Conservation (phyloP, 2,888 invertebrate species). For the Polymixis flavicincta region DNA sequence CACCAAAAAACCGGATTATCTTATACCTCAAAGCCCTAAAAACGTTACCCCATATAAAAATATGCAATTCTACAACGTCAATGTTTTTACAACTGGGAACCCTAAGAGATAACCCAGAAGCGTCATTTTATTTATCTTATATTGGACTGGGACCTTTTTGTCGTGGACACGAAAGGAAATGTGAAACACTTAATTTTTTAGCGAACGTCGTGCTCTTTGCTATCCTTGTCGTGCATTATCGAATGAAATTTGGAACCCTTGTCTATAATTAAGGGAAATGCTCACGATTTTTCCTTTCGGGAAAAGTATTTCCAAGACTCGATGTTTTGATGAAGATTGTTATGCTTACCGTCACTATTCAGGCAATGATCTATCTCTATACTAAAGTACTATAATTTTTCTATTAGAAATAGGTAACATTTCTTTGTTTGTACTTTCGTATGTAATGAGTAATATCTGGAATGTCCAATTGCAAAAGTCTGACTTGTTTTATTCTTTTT, state of each 20-base stretch:
- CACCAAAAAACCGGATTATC: slow-evolving; percentile 26
- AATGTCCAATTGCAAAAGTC: too few relatives aligned
- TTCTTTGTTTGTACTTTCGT: too few relatives aligned
- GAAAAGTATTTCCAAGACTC: not conserved
- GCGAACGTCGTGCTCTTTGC: not conserved
- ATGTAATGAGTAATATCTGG: too few relatives aligned
- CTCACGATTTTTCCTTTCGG: not conserved
- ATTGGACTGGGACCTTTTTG: slow-evolving; percentile 43
- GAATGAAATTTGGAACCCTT: slow-evolving; percentile 24
- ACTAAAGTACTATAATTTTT: too few relatives aligned
- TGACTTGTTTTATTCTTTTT: too few relatives aligned
- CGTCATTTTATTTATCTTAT: slow-evolving; percentile 55
- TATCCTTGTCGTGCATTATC: slow-evolving; percentile 23
- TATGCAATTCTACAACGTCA: slow-evolving; percentile 39
- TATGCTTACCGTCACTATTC: not conserved
- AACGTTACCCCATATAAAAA: slow-evolving; percentile 35
- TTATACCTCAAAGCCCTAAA: slow-evolving; percentile 16
- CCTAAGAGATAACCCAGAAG: slow-evolving; percentile 40
- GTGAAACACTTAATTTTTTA: slow-evolving; percentile 32
- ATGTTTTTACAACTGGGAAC: slow-evolving; percentile 48
- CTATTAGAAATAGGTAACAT: too few relatives aligned
- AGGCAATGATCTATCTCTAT: too few relatives aligned
- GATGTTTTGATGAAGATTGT: not conserved
- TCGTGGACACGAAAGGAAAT: slow-evolving; percentile 33
- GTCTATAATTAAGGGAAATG: not conserved